Base-by-base conservation (phyloP, 2,113 vertebrate species). In the Poecile atricapillus region DNA sequence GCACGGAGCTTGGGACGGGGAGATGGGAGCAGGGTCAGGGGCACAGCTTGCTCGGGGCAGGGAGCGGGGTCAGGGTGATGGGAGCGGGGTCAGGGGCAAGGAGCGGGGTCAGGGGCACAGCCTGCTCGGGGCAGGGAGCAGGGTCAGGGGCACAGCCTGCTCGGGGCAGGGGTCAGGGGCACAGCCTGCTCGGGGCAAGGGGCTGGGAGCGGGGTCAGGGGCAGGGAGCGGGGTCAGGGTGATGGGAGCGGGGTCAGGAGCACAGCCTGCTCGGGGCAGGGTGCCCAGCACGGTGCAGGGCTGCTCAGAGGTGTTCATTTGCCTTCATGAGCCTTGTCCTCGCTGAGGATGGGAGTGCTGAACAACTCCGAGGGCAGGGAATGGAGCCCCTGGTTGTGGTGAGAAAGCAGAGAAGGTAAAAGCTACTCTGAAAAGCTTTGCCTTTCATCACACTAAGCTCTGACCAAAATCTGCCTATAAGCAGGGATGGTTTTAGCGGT, bases 381-480 rank as follows among this genome's bases (percentile, higher is more conserved):
- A 5, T 3, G 0, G 43, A n/a, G 31, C 10, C 25, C 11, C 15
- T 13, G 0, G 1, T 15, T 35, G 8, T 7, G 8, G 31, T 30
- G 64, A 52, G 33, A 18, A 2, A 2, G 46, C 6, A 11, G 15
- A 25, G 49, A 11, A 77, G 23, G 43, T 10, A 19, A 44, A 56
- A 49, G 5, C 12, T 11, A 5, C 25, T 11, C 1, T 3, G 3
- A 39, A 35, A 22, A 15, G 52, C 5, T 39, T 33, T 28, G 56
- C 27, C 12, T 58, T 8, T 13, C 7, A 2, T 37, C 22, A 8
- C 9, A 13, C 12, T 14, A 15, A 65, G 37, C 21, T 58, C 23
- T 63, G 39, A 23, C 10, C 28, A 17, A 11, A 16, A 11, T 21
- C 28, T 79, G 31, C 15, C 41, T 14, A 0, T 30, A 15, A 55